Base-by-base conservation (phyloP, 2,888 invertebrate genomes). In the Melangyna quadrimaculata region DNA sequence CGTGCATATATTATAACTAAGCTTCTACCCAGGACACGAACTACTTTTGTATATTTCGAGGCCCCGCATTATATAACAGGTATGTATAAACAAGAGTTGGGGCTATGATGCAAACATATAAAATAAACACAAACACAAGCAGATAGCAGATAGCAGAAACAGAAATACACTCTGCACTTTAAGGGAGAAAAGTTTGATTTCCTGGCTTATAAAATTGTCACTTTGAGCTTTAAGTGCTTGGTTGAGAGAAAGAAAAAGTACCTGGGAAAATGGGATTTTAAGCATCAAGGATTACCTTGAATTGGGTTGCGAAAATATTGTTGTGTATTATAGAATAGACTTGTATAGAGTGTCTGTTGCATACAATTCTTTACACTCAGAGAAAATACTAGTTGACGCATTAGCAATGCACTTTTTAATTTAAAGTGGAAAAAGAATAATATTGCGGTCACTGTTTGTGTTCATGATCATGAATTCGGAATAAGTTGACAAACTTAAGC, bases 231-330 rank as follows among this genome's bases (percentile, higher is more conserved):
- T 32, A 19, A 45, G 65, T 45, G 32, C 29, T 45, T 45, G 45
- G 75, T 72, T 72, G 72, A 69, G 45, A 29, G 48, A 48, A 35
- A 35, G 22, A 24, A 51, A 35, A 37, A 37, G 67, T 24, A 51
- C 32, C 75, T 86, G 80, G 48, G 72, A 70, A 72, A 77, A 72
- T 71, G 40, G 84, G 69, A 73, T 67, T 86, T 72, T 69, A 80
- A 86, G 72, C 72, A 71, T 80, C 80, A 86, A 80, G 84, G 84
- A 86, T 86, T 86, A 79, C 79, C 83, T 84, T 84, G 83, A 84
- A 75, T 79, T 79, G 79, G 75, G 83, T 84, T 40, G 67, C 35
- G 69, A 51, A 43, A 71, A 17, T 53, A 17, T 53, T 59, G 65
- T 9, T 19, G 61, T 67, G 35, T 24, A 22, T 35, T 9, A 35